Percentiles rank a stretch among this genome's conserved stretches.
Evolutionary conservation across 2,797 vertebrate genomes (phyloP).

Genomic region (Trematomus bernacchii): DNA sequence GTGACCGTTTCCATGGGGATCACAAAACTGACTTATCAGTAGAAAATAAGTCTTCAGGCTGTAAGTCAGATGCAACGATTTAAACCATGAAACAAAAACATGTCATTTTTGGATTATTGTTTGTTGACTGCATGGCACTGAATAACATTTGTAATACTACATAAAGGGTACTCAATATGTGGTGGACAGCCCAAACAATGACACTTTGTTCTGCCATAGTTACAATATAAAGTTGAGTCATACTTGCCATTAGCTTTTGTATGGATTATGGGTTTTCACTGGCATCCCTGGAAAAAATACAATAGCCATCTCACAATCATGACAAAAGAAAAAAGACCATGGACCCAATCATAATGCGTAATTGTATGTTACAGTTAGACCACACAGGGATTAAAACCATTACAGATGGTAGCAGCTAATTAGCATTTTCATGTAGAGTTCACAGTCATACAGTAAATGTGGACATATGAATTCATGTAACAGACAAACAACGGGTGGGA

Average conservation of each 20-base stretch:
- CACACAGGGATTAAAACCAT: constrained; percentile 23
- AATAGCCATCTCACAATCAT: constrained; percentile 3
- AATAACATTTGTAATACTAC: constrained; percentile 22
- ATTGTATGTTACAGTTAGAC: constrained; percentile 7
- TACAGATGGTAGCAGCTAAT: constrained; percentile 20
- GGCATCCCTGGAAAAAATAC: constrained; percentile 5
- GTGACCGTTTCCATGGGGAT: constrained; percentile 87
- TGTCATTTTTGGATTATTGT: constrained; percentile 7
- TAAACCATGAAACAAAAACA: constrained; percentile 47
- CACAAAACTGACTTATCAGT: constrained; percentile 62
- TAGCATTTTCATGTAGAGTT: constrained; percentile 22
- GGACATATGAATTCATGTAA: constrained; percentile 3
- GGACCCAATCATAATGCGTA: constrained; percentile 7
- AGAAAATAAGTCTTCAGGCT: constrained; percentile 25
- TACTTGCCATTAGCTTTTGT: background rate
- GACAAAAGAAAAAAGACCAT: constrained; percentile 14
- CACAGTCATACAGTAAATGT: background rate
- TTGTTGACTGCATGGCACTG: background rate
- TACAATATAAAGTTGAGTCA: background rate
- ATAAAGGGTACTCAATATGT: constrained; percentile 6
- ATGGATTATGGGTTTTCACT: constrained; percentile 14
- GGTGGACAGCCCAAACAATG: background rate
- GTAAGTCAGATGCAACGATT: constrained; percentile 39
- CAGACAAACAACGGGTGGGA: background rate
- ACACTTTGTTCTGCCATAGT: background rate